phyloP scores from a whole-genome alignment of 1,140 invertebrate species.

The Kradibia gibbosae region DNA sequence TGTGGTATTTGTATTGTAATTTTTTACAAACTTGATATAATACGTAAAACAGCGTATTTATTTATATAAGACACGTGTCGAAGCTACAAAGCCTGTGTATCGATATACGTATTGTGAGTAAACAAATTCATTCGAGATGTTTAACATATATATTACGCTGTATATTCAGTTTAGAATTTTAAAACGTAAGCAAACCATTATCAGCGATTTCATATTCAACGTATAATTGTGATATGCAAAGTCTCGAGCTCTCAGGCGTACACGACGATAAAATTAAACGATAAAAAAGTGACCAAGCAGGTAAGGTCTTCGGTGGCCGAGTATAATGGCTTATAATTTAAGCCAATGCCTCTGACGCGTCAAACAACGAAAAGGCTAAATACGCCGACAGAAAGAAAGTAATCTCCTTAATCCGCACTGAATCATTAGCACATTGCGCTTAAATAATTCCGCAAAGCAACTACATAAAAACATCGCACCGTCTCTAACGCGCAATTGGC shows the following conservation, averaged over 20 bases:
- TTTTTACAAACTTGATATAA: too few relatives aligned
- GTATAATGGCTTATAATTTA: neutral
- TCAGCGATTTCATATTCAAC: too few relatives aligned
- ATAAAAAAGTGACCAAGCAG: neutral
- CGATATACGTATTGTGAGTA: too few relatives aligned
- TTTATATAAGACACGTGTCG: too few relatives aligned
- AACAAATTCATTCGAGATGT: too few relatives aligned
- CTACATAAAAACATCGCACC: conserved; percentile 5
- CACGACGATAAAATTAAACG: neutral
- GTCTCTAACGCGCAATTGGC: conserved; percentile 23
- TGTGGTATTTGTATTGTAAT: too few relatives aligned
- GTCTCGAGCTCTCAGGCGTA: neutral
- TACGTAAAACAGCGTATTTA: too few relatives aligned
- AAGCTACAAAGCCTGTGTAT: too few relatives aligned
- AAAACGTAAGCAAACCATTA: too few relatives aligned
- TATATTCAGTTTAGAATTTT: too few relatives aligned
- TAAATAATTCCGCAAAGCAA: conserved; percentile 16
- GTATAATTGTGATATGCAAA: neutral
- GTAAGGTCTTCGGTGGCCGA: too few relatives aligned
- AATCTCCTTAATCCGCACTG: conserved; percentile 6
- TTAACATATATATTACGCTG: too few relatives aligned
- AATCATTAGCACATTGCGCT: conserved; percentile 17
- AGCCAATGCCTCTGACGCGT: neutral
- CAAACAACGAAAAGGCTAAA: neutral
- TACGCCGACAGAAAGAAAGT: neutral